Percentiles rank a stretch among this genome's conserved stretches.
Evolutionary conservation across 2,888 invertebrate genomes (phyloP).

Genomic region (Cyrtodaria siliqua): DNA sequence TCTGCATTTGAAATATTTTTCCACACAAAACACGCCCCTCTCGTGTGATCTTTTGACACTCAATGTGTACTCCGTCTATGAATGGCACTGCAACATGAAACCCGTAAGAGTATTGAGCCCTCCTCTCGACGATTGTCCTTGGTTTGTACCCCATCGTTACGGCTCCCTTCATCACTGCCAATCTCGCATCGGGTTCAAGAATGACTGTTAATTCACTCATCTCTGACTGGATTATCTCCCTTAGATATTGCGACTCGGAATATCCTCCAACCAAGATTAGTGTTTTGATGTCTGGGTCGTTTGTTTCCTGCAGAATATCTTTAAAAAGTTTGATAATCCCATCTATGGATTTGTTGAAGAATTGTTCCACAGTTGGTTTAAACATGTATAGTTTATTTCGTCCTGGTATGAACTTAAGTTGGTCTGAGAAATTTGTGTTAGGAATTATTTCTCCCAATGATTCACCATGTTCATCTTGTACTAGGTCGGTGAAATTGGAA

Average conservation of each 20-base stretch:
- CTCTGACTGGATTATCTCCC: not conserved
- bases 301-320: not conserved
- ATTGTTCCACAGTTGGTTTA: no score
- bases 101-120: not conserved
- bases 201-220: not conserved
- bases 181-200: not conserved
- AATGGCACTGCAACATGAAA: not conserved
- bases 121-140: no score
- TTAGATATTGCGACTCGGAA: conserved; percentile 1
- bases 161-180: not conserved
- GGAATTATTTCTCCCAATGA: no score
- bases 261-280: conserved; percentile 3
- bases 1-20: conserved; percentile 1
- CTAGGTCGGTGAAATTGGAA: not conserved
- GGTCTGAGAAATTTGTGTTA: no score
- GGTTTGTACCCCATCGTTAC: no score
- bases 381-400: no score
- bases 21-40: conserved; percentile 7
- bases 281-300: not conserved
- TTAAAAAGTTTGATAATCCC: not conserved
- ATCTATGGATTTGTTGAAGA: not conserved
- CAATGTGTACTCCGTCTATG: conserved; percentile 2
- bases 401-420: no score
- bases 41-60: not conserved
- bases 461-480: not conserved